A percentile compares a stretch with the other conserved stretches of the same genome.
Conservation (phyloP, 2,113 vertebrate genomes). For the Zapornia atra region DNA sequence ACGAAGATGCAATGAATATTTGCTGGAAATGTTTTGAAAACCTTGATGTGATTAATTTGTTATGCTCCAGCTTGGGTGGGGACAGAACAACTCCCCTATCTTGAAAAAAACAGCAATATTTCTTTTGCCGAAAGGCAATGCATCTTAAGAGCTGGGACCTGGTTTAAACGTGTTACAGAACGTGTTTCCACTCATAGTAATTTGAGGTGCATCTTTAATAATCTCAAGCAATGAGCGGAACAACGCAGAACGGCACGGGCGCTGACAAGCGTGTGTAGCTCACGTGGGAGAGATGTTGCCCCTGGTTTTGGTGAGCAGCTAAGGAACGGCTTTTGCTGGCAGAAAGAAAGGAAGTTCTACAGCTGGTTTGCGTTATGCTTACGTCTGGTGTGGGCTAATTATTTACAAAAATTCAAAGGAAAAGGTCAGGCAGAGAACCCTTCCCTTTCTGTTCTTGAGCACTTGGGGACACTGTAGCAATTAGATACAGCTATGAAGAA, state of each 20-base stretch:
- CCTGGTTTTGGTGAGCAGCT: not conserved
- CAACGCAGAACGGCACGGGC: not conserved
- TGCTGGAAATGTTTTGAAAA: slow-evolving; percentile 40
- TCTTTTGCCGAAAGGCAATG: not conserved
- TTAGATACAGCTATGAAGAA: not conserved
- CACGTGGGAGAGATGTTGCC: not conserved
- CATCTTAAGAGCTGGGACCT: not conserved
- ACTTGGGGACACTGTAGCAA: not conserved
- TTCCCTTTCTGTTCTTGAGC: not conserved
- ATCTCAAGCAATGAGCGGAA: not conserved
- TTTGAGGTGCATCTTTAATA: not conserved
- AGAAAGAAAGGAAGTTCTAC: slow-evolving; percentile 37
- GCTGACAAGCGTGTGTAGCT: not conserved
- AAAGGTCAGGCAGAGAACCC: slow-evolving; percentile 10
- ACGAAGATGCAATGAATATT: not conserved
- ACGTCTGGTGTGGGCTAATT: not conserved
- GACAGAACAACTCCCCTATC: not conserved
- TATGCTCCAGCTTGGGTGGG: not conserved
- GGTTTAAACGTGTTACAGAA: not conserved
- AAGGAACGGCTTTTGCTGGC: not conserved
- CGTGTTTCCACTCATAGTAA: not conserved
- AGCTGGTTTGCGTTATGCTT: slow-evolving; percentile 17
- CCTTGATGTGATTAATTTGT: slow-evolving; percentile 27
- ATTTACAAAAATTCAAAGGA: slow-evolving; percentile 41
- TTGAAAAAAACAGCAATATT: not conserved